Conservation (phyloP, 2,888 invertebrate genomes). For the Dugesia japonica region DNA sequence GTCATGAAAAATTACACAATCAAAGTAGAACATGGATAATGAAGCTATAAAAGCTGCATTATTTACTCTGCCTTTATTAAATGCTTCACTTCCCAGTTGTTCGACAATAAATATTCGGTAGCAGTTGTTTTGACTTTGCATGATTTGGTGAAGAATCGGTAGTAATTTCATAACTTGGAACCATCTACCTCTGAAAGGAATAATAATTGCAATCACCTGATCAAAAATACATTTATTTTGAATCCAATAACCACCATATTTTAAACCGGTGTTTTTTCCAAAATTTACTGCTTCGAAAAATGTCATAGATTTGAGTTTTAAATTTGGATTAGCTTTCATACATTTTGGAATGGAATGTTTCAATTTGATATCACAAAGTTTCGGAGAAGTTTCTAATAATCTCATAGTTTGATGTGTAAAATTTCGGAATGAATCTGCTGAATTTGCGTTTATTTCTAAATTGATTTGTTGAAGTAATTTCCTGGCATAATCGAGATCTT, state of each 20-base stretch:
- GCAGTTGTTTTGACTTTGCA: slow-evolving; percentile 25
- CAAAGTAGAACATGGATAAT: slow-evolving; percentile 5
- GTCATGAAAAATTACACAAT: slow-evolving; percentile 33
- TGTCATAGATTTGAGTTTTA: background rate
- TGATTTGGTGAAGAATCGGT: slow-evolving; percentile 21
- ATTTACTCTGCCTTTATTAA: slow-evolving; percentile 32
- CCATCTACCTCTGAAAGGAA: slow-evolving; percentile 30
- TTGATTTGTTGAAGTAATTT: background rate
- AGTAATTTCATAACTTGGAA: slow-evolving; percentile 24
- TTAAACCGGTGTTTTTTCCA: background rate
- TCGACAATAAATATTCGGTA: slow-evolving; percentile 31
- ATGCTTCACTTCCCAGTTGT: slow-evolving; percentile 28
- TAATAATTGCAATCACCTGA: slow-evolving; percentile 24
- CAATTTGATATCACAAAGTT: background rate
- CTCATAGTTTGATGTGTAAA: background rate
- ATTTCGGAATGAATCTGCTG: background rate
- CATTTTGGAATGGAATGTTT: background rate
- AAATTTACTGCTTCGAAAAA: background rate
- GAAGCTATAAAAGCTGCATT: slow-evolving; percentile 31
- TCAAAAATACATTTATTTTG: background rate
- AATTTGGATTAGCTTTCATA: background rate
- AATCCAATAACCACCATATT: slow-evolving; percentile 26
- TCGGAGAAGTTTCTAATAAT: background rate
- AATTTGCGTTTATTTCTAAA: background rate
- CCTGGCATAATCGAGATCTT: background rate